Evolutionary conservation across 1,140 invertebrate genomes (phyloP).

Genomic region (Augochlora pura): DNA sequence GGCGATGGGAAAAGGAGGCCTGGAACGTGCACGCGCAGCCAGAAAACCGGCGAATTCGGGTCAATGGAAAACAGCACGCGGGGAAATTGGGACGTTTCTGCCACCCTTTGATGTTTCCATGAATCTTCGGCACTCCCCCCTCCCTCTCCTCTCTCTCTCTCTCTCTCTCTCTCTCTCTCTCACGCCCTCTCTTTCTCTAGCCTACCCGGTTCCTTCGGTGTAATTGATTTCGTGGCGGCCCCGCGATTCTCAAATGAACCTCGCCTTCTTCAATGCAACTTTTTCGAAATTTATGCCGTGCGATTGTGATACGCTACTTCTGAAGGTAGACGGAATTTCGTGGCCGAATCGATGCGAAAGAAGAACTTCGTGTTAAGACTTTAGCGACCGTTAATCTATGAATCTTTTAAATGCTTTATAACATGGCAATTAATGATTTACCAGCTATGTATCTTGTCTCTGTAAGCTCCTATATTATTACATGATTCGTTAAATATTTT

Average conservation of each 20-base stretch:
- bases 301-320: no score
- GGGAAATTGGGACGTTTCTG: conserved; percentile 20
- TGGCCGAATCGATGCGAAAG: no score
- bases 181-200: no score
- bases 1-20: conserved; percentile 5
- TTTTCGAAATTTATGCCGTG: neutral
- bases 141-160: neutral
- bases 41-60: conserved; percentile 47
- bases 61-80: conserved; percentile 44
- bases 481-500: no score
- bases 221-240: conserved; percentile 1
- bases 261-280: neutral
- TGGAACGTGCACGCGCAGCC: neutral
- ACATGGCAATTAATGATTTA: no score
- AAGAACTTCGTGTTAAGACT: no score
- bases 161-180: no score
- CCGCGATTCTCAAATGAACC: neutral
- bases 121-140: conserved; percentile 19
- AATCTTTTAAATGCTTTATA: no score
- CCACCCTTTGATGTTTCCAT: conserved; percentile 30
- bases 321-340: no score
- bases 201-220: conserved; percentile 6
- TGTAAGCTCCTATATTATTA: no score
- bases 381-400: no score
- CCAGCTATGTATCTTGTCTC: no score